A percentile compares a stretch with the other conserved stretches of the same genome.
Conservation (phyloP, 2,888 invertebrate genomes). For the Eupithecia subfuscata region DNA sequence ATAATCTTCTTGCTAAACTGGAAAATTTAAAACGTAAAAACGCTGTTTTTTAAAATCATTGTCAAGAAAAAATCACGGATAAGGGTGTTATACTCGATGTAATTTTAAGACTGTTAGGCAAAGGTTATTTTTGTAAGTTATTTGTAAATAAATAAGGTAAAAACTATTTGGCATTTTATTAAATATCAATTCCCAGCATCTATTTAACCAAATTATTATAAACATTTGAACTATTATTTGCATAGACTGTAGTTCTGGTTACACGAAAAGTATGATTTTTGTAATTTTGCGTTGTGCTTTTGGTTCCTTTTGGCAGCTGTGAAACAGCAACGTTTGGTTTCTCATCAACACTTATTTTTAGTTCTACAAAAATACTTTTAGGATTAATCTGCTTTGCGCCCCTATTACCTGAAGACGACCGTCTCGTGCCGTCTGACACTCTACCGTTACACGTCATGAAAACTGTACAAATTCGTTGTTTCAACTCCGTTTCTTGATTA, state of each 20-base stretch:
- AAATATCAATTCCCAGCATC: neutral
- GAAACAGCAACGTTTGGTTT: neutral
- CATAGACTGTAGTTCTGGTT: neutral
- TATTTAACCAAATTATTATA: neutral
- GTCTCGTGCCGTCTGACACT: conserved; percentile 29
- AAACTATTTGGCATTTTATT: conserved; percentile 29
- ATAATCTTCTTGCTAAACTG: neutral
- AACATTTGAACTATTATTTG: neutral
- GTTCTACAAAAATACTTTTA: conserved; percentile 56
- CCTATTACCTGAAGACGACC: neutral
- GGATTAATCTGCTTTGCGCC: neutral
- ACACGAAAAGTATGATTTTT: neutral
- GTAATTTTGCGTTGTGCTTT: neutral
- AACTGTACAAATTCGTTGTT: conserved; percentile 54
- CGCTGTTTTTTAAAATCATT: too few relatives aligned
- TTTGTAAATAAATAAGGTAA: conserved; percentile 29
- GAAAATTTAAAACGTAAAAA: neutral
- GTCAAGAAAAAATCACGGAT: too few relatives aligned
- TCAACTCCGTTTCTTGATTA: conserved; percentile 52
- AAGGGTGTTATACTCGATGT: neutral
- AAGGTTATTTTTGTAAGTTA: conserved; percentile 30
- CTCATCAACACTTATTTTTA: conserved; percentile 56
- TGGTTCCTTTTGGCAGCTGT: neutral
- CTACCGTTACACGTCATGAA: conserved; percentile 63
- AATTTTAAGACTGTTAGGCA: conserved; percentile 31